Conservation (phyloP, 2,888 invertebrate species). For the Macrosiphum euphorbiae region DNA sequence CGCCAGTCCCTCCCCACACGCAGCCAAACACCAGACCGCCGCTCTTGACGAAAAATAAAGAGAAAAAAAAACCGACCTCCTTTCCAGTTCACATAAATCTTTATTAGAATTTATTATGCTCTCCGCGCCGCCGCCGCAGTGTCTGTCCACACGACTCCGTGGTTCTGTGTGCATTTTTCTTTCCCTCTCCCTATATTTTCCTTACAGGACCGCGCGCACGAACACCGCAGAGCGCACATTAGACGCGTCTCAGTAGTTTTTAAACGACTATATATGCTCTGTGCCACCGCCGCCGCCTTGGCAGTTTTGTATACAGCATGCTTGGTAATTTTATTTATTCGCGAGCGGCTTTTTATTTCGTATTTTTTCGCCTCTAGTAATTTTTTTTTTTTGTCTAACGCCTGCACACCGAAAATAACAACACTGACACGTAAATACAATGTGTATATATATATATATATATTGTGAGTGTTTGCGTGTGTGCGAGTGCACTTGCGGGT, state of each 20-base stretch:
- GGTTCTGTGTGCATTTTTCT: neutral
- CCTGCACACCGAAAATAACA: conserved; percentile 38
- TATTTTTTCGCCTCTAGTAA: conserved; percentile 26
- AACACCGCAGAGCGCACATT: neutral
- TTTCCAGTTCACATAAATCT: conserved; percentile 29
- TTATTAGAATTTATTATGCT: conserved; percentile 52
- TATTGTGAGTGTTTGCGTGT: neutral
- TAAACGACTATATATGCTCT: conserved; percentile 19
- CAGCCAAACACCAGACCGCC: neutral
- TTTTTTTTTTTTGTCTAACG: neutral
- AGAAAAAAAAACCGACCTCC: neutral
- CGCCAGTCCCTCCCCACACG: too few relatives aligned
- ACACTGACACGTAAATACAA: conserved; percentile 21
- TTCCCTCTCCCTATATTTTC: neutral
- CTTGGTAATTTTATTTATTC: conserved; percentile 59
- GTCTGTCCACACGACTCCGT: neutral
- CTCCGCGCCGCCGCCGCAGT: neutral
- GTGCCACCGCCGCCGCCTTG: neutral
- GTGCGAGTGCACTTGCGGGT: neutral
- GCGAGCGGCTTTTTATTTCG: conserved; percentile 11
- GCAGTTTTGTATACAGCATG: neutral
- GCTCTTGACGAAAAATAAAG: neutral
- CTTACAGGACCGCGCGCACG: neutral
- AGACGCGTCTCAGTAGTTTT: conserved; percentile 47
- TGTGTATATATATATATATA: neutral